Base-by-base conservation (phyloP, 2,888 invertebrate species). In the Amblyjoppa proteus region DNA sequence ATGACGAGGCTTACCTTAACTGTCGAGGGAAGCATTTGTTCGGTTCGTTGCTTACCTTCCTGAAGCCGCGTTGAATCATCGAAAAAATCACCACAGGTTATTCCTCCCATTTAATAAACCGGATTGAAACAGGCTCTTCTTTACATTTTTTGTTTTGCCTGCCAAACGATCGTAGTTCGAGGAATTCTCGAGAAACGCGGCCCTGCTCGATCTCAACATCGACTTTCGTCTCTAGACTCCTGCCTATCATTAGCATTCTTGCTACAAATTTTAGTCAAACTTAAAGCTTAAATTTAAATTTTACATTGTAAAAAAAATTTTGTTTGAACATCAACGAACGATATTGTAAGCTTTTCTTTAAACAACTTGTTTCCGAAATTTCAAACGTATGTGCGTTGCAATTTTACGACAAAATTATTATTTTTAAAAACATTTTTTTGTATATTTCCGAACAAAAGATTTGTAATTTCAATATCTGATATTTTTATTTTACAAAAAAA, bases 91-190 rank as follows among this genome's bases (percentile, higher is more conserved):
- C 16, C n/a, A n/a, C 31, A 2, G 16, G 16, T n/a, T 31, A 31
- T 31, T 34, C 16, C 64, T 64, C 64, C 16, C 34, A 64, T 34
- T 28, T 64, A 34, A 64, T 16, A 64, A 64, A 64, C 64, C 64
- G 64, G 64, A 34, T 64, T 34, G 34, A 64, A 64, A 34, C 64
- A n/a, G 25, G 64, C 64, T 64, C 7, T 0, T 28, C 31, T 64
- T 61, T 49, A 41, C 58, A 16, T 64, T 13, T 34, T 16, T 31
- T n/a, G 9, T 64, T 64, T 64, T n/a, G 31, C 31, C 34, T 5
- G 34, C 64, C n/a, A 16, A 31, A 0, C 64, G 34, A 64, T 6
- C 64, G 34, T 34, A 31, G 7, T 31, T 31, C 64, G n/a, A 16
- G 16, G 7, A 64, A 64, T 31, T 64, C 64, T 31, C 31, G 3